A percentile compares a stretch with the other conserved stretches of the same genome.
These are phyloP conservation scores for Argynnis bischoffii DNA, from an alignment of 2,888 invertebrate genomes.

Conservation along the genomic window DNA sequence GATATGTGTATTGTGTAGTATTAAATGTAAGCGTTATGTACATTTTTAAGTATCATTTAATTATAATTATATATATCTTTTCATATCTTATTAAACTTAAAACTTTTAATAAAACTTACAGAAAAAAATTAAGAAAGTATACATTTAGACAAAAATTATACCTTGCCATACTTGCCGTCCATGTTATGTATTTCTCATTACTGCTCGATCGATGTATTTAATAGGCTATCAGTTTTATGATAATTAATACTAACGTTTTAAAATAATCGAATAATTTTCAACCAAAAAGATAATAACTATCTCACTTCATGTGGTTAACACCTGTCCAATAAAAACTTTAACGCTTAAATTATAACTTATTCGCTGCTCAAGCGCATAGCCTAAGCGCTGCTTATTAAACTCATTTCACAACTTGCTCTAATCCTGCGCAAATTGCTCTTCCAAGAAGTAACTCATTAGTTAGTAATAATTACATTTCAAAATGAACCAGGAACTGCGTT, in stretches of 20 bases:
- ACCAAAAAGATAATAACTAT: too few relatives aligned
- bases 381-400: constrained; percentile 37
- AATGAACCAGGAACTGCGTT: constrained; percentile 55
- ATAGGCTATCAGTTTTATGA: too few relatives aligned
- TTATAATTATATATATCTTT: too few relatives aligned
- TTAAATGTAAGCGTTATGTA: not conserved
- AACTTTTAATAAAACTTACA: too few relatives aligned
- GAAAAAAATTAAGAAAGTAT: too few relatives aligned
- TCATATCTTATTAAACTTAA: too few relatives aligned
- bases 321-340: constrained; percentile 21
- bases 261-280: too few relatives aligned
- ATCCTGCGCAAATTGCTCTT: constrained; percentile 57
- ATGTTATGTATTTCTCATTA: too few relatives aligned
- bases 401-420: constrained; percentile 49
- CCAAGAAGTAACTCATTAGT: constrained; percentile 62
- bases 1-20: not conserved
- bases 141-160: too few relatives aligned
- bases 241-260: too few relatives aligned
- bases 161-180: too few relatives aligned
- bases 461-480: constrained; percentile 64
- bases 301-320: not conserved
- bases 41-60: not conserved
- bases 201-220: too few relatives aligned
- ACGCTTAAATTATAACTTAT: constrained; percentile 20
- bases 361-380: constrained; percentile 10